phyloP scores from a whole-genome alignment of 2,888 invertebrate species.

The Cataglyphis albicans region DNA sequence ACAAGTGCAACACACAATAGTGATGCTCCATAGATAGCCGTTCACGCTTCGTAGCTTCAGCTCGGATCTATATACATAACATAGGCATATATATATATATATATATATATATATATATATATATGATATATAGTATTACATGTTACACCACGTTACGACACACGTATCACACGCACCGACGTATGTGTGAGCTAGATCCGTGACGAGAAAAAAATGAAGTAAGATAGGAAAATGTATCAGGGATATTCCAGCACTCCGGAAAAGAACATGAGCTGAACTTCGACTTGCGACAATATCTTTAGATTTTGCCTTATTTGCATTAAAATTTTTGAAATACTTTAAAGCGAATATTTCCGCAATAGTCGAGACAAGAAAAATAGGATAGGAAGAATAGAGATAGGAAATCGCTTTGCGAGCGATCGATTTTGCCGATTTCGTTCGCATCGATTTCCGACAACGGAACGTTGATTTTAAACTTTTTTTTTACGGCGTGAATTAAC shows the following conservation, averaged over 20 bases:
- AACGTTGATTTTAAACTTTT: neutral
- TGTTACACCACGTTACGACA: constrained; percentile 53
- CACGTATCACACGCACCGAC: constrained; percentile 52
- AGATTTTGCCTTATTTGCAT: neutral
- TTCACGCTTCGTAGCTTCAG: constrained; percentile 83
- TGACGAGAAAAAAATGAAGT: constrained; percentile 20
- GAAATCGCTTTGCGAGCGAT: neutral
- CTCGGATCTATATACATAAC: constrained; percentile 73
- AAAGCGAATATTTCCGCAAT: neutral
- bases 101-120: constrained; percentile 59
- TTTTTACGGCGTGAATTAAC: neutral
- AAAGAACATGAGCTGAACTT: neutral
- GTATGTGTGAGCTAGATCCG: constrained; percentile 61
- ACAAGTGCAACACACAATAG: constrained; percentile 80
- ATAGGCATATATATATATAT: constrained; percentile 56
- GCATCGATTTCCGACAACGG: neutral
- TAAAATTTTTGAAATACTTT: neutral
- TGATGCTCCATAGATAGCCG: constrained; percentile 83
- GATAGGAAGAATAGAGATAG: too few relatives aligned
- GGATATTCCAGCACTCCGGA: constrained; percentile 39
- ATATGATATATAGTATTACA: constrained; percentile 58
- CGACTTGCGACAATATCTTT: neutral
- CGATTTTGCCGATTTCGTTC: neutral
- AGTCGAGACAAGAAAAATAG: neutral
- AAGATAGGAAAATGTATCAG: constrained; percentile 30